Evolutionary conservation across 37 sponge, comb jelly and placozoan genomes (phyloP).

Genomic region (Axinella damicornis): DNA sequence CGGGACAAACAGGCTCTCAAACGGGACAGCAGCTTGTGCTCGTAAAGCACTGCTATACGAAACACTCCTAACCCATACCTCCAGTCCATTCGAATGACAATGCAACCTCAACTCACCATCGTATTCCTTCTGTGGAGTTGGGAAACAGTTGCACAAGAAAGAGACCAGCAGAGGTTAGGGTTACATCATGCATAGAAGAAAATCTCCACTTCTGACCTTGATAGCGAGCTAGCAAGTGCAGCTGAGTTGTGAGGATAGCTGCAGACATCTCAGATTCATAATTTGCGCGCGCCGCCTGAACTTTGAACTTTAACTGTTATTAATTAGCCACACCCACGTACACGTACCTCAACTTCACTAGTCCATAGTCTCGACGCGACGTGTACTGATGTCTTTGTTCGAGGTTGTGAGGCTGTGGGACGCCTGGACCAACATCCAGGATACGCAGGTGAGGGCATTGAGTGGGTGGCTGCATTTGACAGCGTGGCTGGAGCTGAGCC

Average conservation of each 20-base stretch:
- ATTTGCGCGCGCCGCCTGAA: not conserved
- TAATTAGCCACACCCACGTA: not conserved
- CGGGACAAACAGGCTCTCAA: too few species aligned
- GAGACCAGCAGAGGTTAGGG: too few species aligned
- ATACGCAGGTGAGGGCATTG: constrained; percentile 29
- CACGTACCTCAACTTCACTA: too few species aligned
- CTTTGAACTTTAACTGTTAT: not conserved
- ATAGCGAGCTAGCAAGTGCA: constrained; percentile 13
- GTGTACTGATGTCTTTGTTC: constrained; percentile 13
- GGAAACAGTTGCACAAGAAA: too few species aligned
- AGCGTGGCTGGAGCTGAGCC: too few species aligned
- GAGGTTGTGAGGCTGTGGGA: constrained; percentile 66
- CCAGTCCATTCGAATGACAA: not conserved
- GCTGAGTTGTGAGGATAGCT: not conserved
- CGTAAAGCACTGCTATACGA: not conserved
- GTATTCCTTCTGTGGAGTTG: constrained; percentile 4
- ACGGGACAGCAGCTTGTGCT: not conserved
- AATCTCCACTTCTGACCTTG: constrained; percentile 3
- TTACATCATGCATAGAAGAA: too few species aligned
- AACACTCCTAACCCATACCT: too few species aligned
- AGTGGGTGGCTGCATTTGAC: too few species aligned
- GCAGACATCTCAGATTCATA: not conserved
- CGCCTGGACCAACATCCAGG: constrained; percentile 50
- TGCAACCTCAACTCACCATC: constrained; percentile 3
- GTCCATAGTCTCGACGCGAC: too few species aligned